These are phyloP conservation scores for Euphonia xanthogaster DNA, from an alignment of 2,797 vertebrate genomes.

Conservation along the genomic window DNA sequence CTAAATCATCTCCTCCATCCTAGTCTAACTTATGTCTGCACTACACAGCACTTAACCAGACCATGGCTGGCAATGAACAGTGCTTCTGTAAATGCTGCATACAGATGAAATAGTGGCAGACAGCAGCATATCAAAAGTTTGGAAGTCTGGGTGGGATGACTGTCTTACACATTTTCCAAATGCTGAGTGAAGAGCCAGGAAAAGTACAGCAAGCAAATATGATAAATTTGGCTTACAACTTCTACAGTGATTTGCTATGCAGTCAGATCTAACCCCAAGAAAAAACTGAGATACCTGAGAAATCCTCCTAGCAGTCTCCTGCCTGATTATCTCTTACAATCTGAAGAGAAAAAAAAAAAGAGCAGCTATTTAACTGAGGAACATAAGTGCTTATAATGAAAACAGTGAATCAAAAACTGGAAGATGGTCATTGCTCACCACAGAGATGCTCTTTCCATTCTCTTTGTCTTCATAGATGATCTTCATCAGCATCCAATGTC, in stretches of 20 bases:
- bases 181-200: not conserved
- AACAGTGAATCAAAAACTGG: not conserved
- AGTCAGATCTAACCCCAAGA: not conserved
- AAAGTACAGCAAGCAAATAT: not conserved
- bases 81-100: not conserved
- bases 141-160: not conserved
- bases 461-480: not conserved
- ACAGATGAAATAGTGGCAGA: not conserved
- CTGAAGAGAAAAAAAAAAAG: not conserved
- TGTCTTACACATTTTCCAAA: not conserved
- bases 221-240: not conserved
- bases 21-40: not conserved
- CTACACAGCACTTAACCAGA: not conserved
- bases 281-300: not conserved
- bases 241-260: not conserved
- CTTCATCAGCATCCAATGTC: not conserved
- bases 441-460: not conserved
- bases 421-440: not conserved
- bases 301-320: not conserved
- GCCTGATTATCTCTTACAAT: not conserved
- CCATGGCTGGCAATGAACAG: not conserved
- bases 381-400: not conserved
- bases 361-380: not conserved
- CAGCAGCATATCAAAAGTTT: not conserved
- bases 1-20: not conserved